Evolutionary conservation across 2,888 invertebrate species (phyloP).

Genomic region (Eubasilissa splendida): DNA sequence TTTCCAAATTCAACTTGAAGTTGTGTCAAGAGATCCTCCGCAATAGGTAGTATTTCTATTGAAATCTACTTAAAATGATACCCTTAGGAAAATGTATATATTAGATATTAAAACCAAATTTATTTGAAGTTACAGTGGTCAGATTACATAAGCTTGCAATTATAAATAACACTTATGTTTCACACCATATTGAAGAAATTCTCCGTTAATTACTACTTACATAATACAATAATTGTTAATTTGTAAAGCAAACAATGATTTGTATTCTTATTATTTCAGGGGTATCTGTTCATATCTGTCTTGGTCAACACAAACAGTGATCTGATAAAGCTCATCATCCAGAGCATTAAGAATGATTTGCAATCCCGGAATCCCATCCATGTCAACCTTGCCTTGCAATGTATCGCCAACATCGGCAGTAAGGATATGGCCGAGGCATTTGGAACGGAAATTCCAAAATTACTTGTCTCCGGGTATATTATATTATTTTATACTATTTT

Average conservation of each 20-base stretch:
- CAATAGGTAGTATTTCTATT: too few relatives aligned
- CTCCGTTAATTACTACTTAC: too few relatives aligned
- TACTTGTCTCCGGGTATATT: constrained; percentile 93
- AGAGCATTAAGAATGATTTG: constrained; percentile 99
- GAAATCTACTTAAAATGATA: too few relatives aligned
- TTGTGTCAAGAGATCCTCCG: too few relatives aligned
- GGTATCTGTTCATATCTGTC: constrained; percentile 99
- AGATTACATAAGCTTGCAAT: too few relatives aligned
- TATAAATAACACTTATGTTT: too few relatives aligned
- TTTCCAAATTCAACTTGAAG: too few relatives aligned
- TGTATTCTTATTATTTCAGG: constrained; percentile 73
- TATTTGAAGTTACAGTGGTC: too few relatives aligned
- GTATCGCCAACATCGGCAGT: constrained; percentile 99
- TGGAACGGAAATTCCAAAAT: constrained; percentile 97
- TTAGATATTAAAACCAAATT: too few relatives aligned
- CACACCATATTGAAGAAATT: too few relatives aligned
- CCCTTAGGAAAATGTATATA: too few relatives aligned
- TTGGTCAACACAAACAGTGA: constrained; percentile 99
- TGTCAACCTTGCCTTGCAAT: constrained; percentile 98
- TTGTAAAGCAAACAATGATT: neutral
- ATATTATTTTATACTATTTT: too few relatives aligned
- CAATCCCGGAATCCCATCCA: constrained; percentile 97
- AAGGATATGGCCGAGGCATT: constrained; percentile 99
- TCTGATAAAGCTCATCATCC: constrained; percentile 98
- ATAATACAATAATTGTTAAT: neutral